Evolutionary conservation across 2,888 invertebrate genomes (phyloP), one percentile per base, ranked within the genome.

Genomic region (Eristalis tenax): DNA sequence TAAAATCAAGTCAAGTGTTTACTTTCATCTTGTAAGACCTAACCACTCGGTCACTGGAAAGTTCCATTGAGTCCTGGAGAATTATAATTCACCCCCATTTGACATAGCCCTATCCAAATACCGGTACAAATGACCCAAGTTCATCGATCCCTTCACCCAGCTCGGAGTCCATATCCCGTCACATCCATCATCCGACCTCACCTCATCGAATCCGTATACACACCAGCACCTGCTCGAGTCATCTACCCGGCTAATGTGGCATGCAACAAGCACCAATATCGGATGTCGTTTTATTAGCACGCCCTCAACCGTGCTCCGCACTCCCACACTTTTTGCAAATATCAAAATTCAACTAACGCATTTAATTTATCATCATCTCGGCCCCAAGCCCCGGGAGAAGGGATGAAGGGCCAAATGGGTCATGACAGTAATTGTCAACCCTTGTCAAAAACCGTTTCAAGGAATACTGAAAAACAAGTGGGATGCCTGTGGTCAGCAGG

Each of bases 371-470:
- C 76, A 76, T 57, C 59, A 59, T 18, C 18, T 50, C 18, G 50
- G 50, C 35, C 35, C 10, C 11, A 35, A 1, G 35, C 4, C 13
- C 61, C 23, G 35, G 18, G 32, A 5, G 26, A 28, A 32, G 28
- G 70, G 59, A 70, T 26, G 66, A 76, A 59, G 70, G 76, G 59
- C 64, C 70, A 76, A 76, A 66, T 71, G 65, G 76, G 82, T 71
- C 81, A 40, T 81, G 81, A 81, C 81, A 81, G 81, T 75, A 81
- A 76, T 82, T 82, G 76, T 82, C 82, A 82, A 82, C 82, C 82
- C 82, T 82, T 82, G 75, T 82, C 82, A 82, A 82, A 82, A 71
- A 50, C 38, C 70, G 43, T 70, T 76, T 76, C 76, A 70, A 70
- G 70, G 70, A 61, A 26, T 64, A 71, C 64, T 32, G 4, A 81